A percentile compares a stretch with the other conserved stretches of the same genome.
These are phyloP conservation scores for Okapia johnstoni DNA, from an alignment of 2,113 vertebrate species.

Conservation along the genomic window DNA sequence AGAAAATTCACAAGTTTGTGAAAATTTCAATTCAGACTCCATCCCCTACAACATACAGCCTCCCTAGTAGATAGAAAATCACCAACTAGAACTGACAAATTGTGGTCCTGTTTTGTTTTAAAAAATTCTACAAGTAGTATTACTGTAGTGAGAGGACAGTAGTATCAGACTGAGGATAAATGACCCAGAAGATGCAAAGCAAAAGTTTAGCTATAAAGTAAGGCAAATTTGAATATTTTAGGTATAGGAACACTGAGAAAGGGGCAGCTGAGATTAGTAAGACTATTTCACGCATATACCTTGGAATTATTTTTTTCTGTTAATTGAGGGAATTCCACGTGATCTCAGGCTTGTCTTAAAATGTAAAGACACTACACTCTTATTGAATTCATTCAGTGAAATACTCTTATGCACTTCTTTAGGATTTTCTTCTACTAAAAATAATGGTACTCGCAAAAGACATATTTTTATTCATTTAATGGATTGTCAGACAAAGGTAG, in stretches of 20 bases:
- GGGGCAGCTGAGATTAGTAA: background rate
- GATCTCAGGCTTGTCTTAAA: background rate
- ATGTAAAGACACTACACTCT: background rate
- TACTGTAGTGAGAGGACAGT: background rate
- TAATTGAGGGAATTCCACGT: background rate
- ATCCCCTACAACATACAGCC: background rate
- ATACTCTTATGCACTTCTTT: background rate
- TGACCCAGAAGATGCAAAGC: background rate
- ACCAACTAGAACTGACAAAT: background rate
- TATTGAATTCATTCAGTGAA: background rate
- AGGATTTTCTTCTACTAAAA: background rate
- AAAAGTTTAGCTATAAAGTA: background rate
- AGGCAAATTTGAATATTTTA: background rate
- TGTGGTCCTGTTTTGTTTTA: background rate
- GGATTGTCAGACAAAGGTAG: background rate
- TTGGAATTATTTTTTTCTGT: background rate
- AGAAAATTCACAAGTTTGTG: background rate
- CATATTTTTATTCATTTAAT: conserved; percentile 21
- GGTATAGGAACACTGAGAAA: background rate
- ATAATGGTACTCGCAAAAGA: background rate
- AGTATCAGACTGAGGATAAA: background rate
- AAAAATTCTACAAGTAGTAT: background rate
- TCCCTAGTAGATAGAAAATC: background rate
- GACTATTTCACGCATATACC: background rate
- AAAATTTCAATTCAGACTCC: background rate